Evolutionary conservation across 2,888 invertebrate species (phyloP), one percentile per base, ranked within the genome.

Genomic region (Mesochorus sp.): DNA sequence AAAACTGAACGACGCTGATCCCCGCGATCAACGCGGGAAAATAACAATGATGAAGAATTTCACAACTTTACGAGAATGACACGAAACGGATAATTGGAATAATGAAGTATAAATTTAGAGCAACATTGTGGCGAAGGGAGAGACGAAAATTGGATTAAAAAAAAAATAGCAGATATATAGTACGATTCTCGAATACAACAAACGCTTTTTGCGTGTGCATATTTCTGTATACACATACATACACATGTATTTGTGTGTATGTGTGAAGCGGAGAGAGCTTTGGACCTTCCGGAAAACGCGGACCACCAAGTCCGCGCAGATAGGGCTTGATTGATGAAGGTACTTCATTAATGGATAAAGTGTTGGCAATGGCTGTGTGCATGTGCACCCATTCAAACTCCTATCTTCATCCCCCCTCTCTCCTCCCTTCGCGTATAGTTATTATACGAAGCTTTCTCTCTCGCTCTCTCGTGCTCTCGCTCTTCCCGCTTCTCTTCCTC

Each of bases 271-370:
- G 62, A 49, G 49, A 74, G 70, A 59, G 49, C 59, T 71, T 66
- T 49, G 80, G 74, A 64, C 71, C 78, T 72, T 79, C 74, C 80
- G 81, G 76, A 76, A 81, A 80, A 74, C 73, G 71, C 74, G 68
- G 39, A 66, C 59, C 66, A 61, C 78, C 75, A 17, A 80, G 64
- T 70, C 57, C 75, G 44, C 59, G 70, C 64, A 66, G 80, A 84
- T 82, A 84, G 73, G 76, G 61, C 66, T 47, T 79, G 83, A 84
- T 84, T 82, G 81, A 85, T 85, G 83, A 71, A 81, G 81, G 77
- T 80, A 82, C 81, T 85, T 85, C 85, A 83, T 85, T 85, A 85
- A 82, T 84, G 84, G 82, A 85, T 83, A 82, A 84, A 83, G 83
- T 81, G 84, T 84, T 81, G 76, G 71, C 64, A n/a, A n/a, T 73